Evolutionary conservation across 2,888 invertebrate species (phyloP).

Genomic region (Pterostichus madidus): DNA sequence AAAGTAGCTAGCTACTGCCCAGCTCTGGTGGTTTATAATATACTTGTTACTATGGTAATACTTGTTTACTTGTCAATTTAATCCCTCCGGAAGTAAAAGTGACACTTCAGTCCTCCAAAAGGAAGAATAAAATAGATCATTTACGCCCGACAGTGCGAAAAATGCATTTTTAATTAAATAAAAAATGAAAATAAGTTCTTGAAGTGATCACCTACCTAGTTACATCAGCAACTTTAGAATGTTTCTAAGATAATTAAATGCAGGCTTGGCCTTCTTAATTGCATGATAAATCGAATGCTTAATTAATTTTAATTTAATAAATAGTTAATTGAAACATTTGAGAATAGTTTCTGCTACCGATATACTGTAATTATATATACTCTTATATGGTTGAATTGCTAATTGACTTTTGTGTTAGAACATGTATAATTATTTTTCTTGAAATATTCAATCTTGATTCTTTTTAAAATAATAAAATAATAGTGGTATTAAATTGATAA

Average conservation of each 20-base stretch:
- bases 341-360: slow-evolving; percentile 33
- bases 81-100: too few relatives aligned
- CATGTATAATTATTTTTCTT: slow-evolving; percentile 34
- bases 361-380: neutral
- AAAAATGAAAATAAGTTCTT: too few relatives aligned
- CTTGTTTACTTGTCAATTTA: too few relatives aligned
- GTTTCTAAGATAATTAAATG: slow-evolving; percentile 12
- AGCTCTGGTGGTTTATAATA: too few relatives aligned
- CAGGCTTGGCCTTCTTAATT: slow-evolving; percentile 34
- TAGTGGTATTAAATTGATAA: slow-evolving; percentile 31
- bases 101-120: too few relatives aligned
- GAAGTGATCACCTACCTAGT: neutral
- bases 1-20: too few relatives aligned
- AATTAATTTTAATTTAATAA: slow-evolving; percentile 46
- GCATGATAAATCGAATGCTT: slow-evolving; percentile 23
- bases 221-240: slow-evolving; percentile 18
- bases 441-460: slow-evolving; percentile 7
- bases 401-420: slow-evolving; percentile 28
- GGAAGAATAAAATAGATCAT: too few relatives aligned
- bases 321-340: slow-evolving; percentile 43
- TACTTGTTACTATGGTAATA: too few relatives aligned
- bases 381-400: slow-evolving; percentile 27
- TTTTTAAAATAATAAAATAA: slow-evolving; percentile 24
- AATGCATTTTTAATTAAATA: too few relatives aligned
- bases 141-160: too few relatives aligned